Evolutionary conservation across 2,797 vertebrate species (phyloP).

Genomic region (Gymnocypris eckloni): DNA sequence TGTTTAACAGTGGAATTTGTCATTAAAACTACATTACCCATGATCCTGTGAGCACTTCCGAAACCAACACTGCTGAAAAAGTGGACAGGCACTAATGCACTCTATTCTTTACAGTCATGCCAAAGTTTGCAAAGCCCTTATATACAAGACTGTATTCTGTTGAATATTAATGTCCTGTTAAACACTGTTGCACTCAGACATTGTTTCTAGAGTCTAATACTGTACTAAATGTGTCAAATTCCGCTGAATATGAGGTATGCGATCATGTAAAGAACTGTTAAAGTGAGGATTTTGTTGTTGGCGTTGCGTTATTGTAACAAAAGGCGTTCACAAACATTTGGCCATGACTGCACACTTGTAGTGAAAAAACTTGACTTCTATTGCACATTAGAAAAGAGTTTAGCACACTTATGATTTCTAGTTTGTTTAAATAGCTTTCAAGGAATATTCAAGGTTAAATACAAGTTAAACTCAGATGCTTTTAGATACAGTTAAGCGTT

Average conservation of each 20-base stretch:
- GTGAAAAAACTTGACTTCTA: slow-evolving; percentile 21
- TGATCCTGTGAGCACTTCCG: neutral
- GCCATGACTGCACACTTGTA: slow-evolving; percentile 6
- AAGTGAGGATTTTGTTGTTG: slow-evolving; percentile 30
- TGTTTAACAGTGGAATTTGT: neutral
- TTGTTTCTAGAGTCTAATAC: slow-evolving; percentile 20
- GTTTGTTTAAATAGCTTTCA: neutral
- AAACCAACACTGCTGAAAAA: neutral
- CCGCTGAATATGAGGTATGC: slow-evolving; percentile 1
- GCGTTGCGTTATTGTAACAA: neutral
- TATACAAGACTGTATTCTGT: neutral
- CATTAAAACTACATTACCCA: neutral
- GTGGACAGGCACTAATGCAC: neutral
- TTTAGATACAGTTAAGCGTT: neutral
- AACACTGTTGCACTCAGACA: neutral
- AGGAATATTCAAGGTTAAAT: slow-evolving; percentile 18
- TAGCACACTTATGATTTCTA: slow-evolving; percentile 11
- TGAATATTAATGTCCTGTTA: neutral
- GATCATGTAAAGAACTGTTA: slow-evolving; percentile 3
- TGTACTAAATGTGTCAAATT: neutral
- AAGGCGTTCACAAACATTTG: slow-evolving; percentile 16
- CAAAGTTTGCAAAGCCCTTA: neutral
- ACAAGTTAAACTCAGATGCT: slow-evolving; percentile 10
- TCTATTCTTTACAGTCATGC: slow-evolving; percentile 21
- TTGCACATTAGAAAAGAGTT: slow-evolving; percentile 48